These are phyloP conservation scores for Neolamprologus ventralis DNA, from an alignment of 2,113 vertebrate species.

Conservation along the genomic window DNA sequence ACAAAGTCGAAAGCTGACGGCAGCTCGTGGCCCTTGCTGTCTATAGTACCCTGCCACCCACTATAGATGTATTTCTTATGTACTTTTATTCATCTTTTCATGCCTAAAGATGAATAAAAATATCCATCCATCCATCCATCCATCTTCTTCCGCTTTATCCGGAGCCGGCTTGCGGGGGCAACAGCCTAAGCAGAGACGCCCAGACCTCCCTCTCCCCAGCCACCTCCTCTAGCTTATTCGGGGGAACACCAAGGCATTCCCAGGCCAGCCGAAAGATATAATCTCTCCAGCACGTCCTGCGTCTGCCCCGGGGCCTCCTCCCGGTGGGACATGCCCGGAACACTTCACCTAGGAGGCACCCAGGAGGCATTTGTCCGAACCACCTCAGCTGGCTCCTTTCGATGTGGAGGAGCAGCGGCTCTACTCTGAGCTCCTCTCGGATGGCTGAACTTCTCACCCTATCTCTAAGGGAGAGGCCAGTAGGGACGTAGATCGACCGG, in stretches of 20 bases:
- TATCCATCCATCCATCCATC: background rate
- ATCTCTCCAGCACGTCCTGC: accelerated
- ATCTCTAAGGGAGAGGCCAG: accelerated
- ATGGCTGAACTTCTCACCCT: background rate
- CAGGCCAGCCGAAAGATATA: background rate
- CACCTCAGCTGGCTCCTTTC: background rate
- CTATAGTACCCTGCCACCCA: no score
- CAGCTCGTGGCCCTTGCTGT: no score
- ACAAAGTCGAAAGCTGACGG: no score
- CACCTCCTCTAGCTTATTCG: accelerated
- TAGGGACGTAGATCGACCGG: accelerated
- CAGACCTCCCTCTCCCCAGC: background rate
- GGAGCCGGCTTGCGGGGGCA: accelerated
- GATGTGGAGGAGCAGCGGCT: background rate
- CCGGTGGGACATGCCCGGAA: accelerated
- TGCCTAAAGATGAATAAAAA: no score
- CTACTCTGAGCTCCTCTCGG: accelerated
- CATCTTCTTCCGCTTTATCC: accelerated
- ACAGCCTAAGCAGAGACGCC: background rate
- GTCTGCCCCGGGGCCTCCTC: background rate
- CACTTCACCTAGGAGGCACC: accelerated
- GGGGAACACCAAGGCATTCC: background rate
- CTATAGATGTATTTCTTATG: no score
- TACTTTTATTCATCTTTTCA: no score
- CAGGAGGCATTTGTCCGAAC: background rate